Percentiles rank a stretch among this genome's conserved stretches.
phyloP scores from a whole-genome alignment of 2,113 vertebrate species.

The Myrmecobius fasciatus region DNA sequence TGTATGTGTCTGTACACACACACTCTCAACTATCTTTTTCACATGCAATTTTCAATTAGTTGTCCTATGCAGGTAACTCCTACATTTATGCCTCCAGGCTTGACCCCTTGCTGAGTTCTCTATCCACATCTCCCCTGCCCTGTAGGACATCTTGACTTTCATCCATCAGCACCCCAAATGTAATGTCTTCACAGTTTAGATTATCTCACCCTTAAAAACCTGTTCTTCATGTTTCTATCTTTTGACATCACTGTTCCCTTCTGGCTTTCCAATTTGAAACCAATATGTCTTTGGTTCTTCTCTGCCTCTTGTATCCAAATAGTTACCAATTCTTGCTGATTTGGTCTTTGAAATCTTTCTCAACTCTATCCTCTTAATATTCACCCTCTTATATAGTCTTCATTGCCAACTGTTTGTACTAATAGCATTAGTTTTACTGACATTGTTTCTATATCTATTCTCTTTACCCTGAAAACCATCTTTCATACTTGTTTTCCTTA shows the following conservation, averaged over 20 bases:
- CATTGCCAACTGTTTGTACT: neutral
- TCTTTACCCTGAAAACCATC: neutral
- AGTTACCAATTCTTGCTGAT: neutral
- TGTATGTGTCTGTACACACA: too few species aligned
- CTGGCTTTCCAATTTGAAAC: neutral
- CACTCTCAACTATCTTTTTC: neutral
- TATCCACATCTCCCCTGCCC: neutral
- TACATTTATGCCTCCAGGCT: neutral
- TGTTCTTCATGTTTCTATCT: neutral
- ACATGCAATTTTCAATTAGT: neutral
- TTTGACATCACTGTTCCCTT: neutral
- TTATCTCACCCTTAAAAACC: neutral
- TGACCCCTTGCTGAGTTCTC: neutral
- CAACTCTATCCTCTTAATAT: neutral
- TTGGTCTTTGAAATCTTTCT: neutral
- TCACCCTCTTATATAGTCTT: neutral
- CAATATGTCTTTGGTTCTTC: neutral
- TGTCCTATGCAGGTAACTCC: neutral
- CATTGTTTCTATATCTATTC: neutral
- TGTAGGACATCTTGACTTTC: neutral
- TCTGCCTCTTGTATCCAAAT: neutral
- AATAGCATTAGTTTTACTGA: neutral
- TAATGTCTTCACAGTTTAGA: neutral
- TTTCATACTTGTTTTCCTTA: neutral
- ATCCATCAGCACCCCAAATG: neutral